Percentiles rank a stretch among this genome's conserved stretches.
phyloP scores from a whole-genome alignment of 2,113 vertebrate species.

The Irena cyanogastra region DNA sequence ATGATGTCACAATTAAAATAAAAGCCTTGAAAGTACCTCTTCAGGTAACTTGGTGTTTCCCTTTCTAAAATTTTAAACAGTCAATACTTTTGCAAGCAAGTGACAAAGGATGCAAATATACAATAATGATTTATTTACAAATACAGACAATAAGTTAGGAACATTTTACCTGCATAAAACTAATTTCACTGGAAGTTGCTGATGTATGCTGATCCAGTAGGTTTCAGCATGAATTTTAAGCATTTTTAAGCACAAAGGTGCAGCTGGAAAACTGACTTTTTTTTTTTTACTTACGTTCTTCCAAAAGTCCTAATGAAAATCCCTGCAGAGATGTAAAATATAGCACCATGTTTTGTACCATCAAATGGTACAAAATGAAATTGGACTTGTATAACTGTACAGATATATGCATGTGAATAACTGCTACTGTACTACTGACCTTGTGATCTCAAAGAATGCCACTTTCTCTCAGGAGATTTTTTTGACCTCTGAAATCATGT shows the following conservation, averaged over 20 bases:
- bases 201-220: background rate
- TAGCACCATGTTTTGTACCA: background rate
- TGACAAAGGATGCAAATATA: background rate
- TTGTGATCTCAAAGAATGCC: constrained; percentile 55
- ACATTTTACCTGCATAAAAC: background rate
- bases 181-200: background rate
- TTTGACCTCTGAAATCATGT: constrained; percentile 64
- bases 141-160: background rate
- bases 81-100: background rate
- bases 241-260: background rate
- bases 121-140: background rate
- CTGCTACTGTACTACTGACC: constrained; percentile 49
- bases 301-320: background rate
- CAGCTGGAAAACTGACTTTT: background rate
- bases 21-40: background rate
- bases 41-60: background rate
- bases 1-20: background rate
- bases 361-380: background rate
- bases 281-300: background rate
- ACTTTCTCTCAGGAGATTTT: constrained; percentile 54
- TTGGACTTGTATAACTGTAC: background rate
- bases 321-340: background rate
- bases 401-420: background rate
- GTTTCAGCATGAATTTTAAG: background rate
- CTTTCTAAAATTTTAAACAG: background rate